phyloP scores from a whole-genome alignment of 2,797 vertebrate species.

The Gymnocypris eckloni region DNA sequence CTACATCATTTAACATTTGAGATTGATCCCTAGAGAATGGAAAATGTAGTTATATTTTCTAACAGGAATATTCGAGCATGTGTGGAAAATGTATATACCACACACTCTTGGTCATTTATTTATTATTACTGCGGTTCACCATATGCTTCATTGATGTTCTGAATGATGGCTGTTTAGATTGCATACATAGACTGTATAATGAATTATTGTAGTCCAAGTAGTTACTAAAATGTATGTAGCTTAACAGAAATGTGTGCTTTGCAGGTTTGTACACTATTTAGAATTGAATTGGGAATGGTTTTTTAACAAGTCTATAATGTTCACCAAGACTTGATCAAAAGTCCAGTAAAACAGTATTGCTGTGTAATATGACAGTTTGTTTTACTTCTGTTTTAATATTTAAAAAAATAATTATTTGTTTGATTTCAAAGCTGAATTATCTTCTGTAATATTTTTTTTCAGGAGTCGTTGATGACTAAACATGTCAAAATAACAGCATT shows the following conservation, averaged over 20 bases:
- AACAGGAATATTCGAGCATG: neutral
- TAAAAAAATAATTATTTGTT: neutral
- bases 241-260: neutral
- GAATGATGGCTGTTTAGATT: neutral
- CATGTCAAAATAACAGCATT: neutral
- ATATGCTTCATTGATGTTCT: neutral
- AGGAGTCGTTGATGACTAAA: neutral
- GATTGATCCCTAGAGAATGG: neutral
- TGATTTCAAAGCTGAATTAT: neutral
- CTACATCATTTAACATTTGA: neutral
- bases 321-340: neutral
- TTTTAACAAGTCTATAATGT: neutral
- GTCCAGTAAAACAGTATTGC: neutral
- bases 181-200: neutral
- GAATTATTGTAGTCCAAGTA: neutral
- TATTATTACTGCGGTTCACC: neutral
- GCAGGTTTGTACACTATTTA: neutral
- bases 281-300: neutral
- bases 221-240: neutral
- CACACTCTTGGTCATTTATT: neutral
- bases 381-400: neutral
- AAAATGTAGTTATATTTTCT: neutral
- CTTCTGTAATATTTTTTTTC: neutral
- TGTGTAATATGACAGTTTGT: neutral
- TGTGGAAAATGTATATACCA: neutral